Conservation (phyloP, 2,797 vertebrate species). For the Botia kubotai region DNA sequence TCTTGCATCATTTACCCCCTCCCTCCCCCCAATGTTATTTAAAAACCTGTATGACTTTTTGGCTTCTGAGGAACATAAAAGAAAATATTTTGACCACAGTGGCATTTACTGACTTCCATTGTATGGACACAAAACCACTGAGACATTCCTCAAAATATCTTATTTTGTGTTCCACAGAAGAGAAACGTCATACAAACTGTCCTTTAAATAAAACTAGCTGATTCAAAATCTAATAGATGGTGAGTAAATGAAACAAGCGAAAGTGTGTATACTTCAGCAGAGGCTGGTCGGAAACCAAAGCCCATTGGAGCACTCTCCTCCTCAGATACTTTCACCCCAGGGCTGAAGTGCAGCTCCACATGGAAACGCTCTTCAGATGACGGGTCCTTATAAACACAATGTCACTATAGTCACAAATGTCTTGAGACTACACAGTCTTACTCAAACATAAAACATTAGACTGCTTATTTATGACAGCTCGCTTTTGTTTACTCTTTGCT, state of each 20-base stretch:
- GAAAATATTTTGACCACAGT: no score
- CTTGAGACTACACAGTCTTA: slow-evolving; percentile 7
- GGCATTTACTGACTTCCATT: no score
- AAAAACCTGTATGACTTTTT: no score
- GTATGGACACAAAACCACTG: no score
- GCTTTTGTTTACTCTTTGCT: slow-evolving; percentile 16
- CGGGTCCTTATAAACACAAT: slow-evolving; percentile 79
- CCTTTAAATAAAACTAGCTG: neutral
- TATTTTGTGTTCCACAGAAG: no score
- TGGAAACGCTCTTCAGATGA: slow-evolving; percentile 96
- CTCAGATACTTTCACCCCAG: slow-evolving; percentile 92
- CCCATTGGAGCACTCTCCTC: slow-evolving; percentile 90
- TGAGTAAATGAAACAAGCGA: neutral
- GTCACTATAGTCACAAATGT: slow-evolving; percentile 10
- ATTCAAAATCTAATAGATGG: neutral
- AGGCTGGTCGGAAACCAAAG: slow-evolving; percentile 93
- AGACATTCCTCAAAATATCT: no score
- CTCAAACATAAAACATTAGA: neutral
- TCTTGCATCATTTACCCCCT: no score
- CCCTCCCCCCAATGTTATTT: no score
- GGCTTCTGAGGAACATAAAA: no score
- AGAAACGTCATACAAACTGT: no score
- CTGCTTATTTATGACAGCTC: slow-evolving; percentile 4
- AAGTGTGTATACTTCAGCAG: slow-evolving; percentile 83
- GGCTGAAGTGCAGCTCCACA: slow-evolving; percentile 97